Base-by-base conservation (phyloP, 1,140 invertebrate genomes). In the Adoxophyes honmai region DNA sequence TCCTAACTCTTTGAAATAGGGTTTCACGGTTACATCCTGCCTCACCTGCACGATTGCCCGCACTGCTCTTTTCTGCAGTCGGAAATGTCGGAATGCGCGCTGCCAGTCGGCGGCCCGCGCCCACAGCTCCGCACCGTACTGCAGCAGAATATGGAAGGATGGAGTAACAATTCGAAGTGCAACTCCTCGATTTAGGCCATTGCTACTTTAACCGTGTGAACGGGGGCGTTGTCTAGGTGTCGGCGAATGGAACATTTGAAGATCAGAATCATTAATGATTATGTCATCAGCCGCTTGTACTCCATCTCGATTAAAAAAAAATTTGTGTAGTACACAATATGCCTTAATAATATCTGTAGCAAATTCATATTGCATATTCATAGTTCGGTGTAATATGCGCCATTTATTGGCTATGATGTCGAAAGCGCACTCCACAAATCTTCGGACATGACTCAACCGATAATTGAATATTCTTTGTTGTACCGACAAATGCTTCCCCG, bases 381-480 rank as follows among this genome's bases (percentile, higher is more conserved):
- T 58, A 13, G 65, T 52, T 15, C 62, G 59, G 34, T 68, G 58
- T 59, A 68, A 68, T 68, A 71, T 52, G 14, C 59, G 60, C 62
- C 68, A 68, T 14, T 62, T 64, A 59, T 64, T 70, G 11, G 81
- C 68, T 11, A 91, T 60, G 52, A 91, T 90, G 7, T 89, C 90
- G 73, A 92, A 91, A 35, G 78, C 77, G 51, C 74, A 72, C 65
- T 77, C 72, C 4, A 90, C 73, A 48, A 86, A 76, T 55, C 85
- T 58, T 61, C 87, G 61, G 9, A 80, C 86, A n/a, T n/a, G n/a
- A n/a, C n/a, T n/a, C n/a, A n/a, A n/a, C n/a, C n/a, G n/a, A n/a
- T n/a, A n/a, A n/a, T 91, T 91, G 66, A 82, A 91, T 38, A 90
- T 70, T 55, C 67, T 65, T 70, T 90, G 67, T 55, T 79, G 54